Conservation (phyloP, 92 coral and sea anemone species). For the Epizoanthus stellaris region DNA sequence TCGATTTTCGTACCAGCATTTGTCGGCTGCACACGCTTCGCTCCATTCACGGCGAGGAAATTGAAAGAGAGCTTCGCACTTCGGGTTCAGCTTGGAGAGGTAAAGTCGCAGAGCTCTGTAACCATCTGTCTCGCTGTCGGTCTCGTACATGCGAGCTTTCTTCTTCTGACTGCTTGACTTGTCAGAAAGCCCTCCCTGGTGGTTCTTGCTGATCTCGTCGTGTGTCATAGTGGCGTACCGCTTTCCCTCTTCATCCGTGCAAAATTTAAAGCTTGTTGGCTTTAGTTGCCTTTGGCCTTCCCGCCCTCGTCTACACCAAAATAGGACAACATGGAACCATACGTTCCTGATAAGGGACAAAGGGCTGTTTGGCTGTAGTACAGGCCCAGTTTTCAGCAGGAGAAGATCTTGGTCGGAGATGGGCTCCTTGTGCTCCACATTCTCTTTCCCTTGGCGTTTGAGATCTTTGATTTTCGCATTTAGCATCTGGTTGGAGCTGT, state of each 20-base stretch:
- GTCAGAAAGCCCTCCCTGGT: conserved; percentile 44
- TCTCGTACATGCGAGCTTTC: conserved; percentile 58
- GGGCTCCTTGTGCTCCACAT: conserved; percentile 56
- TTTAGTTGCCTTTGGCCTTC: conserved; percentile 57
- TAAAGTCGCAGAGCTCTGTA: conserved; percentile 48
- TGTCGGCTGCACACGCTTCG: conserved; percentile 19
- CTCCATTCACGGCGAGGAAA: conserved; percentile 59
- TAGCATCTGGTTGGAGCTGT: conserved; percentile 50
- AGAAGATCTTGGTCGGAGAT: conserved; percentile 44
- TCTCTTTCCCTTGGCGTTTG: conserved; percentile 67
- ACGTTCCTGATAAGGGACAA: conserved; percentile 54
- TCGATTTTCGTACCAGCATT: conserved; percentile 61
- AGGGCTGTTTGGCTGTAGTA: conserved; percentile 23
- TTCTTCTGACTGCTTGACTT: conserved; percentile 14
- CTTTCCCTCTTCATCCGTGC: conserved; percentile 37
- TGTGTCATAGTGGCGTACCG: conserved; percentile 30
- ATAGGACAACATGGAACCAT: conserved; percentile 52
- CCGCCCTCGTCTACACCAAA: conserved; percentile 64
- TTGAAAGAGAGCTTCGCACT: conserved; percentile 63
- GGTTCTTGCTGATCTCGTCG: conserved; percentile 46
- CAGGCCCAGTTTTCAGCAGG: conserved; percentile 45
- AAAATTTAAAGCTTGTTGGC: conserved; percentile 46
- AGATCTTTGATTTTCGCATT: conserved; percentile 54
- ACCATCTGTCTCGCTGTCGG: conserved; percentile 50
- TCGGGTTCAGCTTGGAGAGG: conserved; percentile 52